These are phyloP conservation scores for Physeter macrocephalus DNA, from an alignment of 2,113 vertebrate genomes.

Conservation along the genomic window DNA sequence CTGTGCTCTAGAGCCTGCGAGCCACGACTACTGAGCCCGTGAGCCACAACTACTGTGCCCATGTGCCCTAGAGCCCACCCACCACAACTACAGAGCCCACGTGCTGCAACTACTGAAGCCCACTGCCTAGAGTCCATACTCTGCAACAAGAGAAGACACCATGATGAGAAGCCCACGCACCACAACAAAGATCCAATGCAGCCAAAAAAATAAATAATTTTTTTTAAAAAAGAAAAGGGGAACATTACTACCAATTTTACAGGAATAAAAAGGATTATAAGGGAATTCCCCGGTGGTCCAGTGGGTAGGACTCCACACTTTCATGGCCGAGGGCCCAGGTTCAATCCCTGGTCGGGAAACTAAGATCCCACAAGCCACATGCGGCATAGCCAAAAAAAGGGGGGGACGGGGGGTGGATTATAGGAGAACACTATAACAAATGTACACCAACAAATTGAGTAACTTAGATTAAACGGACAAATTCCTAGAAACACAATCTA, in stretches of 20 bases:
- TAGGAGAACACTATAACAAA: not conserved
- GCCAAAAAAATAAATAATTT: not conserved
- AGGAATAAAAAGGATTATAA: not conserved
- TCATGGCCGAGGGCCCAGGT: not conserved
- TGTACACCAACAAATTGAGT: not conserved
- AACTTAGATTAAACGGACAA: not conserved
- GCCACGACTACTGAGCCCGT: no score
- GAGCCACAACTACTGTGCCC: not conserved
- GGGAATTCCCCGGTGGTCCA: not conserved
- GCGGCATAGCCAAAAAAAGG: not conserved
- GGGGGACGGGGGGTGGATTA: not conserved
- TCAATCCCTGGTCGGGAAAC: not conserved
- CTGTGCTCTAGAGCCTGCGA: no score
- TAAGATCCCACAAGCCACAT: not conserved
- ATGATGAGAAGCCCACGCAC: not conserved
- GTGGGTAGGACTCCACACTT: not conserved
- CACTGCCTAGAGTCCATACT: no score
- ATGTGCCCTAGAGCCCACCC: not conserved
- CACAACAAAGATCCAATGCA: not conserved
- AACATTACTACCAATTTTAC: not conserved
- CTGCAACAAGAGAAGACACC: not conserved
- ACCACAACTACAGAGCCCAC: no score
- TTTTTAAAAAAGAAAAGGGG: not conserved
- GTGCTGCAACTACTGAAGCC: no score
- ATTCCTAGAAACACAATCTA: not conserved